Percentiles rank a stretch among this genome's conserved stretches.
Conservation (phyloP, 2,797 vertebrate species). For the Pteropus rufus region DNA sequence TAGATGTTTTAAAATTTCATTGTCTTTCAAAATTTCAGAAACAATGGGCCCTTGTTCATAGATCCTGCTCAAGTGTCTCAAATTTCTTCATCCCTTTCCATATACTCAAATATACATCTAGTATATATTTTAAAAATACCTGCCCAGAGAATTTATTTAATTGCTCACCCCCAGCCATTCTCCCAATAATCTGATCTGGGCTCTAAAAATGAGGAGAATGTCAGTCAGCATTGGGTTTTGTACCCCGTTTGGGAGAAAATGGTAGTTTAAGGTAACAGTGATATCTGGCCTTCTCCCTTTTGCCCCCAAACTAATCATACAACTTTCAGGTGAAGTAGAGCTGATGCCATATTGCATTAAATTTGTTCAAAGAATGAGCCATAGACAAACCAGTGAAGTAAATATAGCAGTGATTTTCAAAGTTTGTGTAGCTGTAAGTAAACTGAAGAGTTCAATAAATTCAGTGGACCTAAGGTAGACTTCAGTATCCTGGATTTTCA, state of each 20-base stretch:
- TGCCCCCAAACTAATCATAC: fast-evolving
- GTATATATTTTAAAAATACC: neutral
- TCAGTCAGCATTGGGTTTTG: neutral
- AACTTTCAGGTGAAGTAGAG: neutral
- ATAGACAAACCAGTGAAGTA: neutral
- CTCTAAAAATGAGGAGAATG: neutral
- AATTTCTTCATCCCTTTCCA: neutral
- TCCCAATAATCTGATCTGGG: neutral
- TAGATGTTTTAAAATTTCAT: neutral
- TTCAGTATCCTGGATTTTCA: neutral
- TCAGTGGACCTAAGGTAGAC: neutral
- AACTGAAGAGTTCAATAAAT: neutral
- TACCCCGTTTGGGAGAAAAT: neutral
- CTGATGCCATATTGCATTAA: neutral
- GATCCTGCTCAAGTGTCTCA: neutral
- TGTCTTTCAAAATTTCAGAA: neutral
- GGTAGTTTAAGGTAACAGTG: neutral
- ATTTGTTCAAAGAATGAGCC: neutral
- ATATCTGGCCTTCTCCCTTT: neutral
- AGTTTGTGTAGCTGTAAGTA: neutral
- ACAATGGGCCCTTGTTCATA: neutral
- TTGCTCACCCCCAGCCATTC: neutral
- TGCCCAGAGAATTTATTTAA: neutral
- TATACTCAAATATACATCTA: neutral
- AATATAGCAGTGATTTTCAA: neutral